Conservation (phyloP, 1,140 invertebrate genomes). For the Colletes gigas region DNA sequence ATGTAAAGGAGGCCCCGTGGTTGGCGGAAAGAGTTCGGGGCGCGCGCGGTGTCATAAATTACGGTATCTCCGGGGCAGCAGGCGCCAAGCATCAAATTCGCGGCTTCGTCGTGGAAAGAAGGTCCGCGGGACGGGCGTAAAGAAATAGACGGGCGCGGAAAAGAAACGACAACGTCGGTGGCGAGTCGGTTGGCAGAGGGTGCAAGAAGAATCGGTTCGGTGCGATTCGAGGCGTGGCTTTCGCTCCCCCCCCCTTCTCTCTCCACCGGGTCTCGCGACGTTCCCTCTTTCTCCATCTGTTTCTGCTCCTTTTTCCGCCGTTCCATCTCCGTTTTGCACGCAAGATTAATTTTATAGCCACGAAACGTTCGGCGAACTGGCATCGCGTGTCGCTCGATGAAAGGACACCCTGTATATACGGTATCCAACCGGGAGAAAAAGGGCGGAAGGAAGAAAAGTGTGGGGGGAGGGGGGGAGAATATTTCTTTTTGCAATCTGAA, state of each 20-base stretch:
- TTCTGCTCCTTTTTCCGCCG: conserved; percentile 31
- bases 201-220: conserved; percentile 34
- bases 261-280: neutral
- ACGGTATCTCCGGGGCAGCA: conserved; percentile 55
- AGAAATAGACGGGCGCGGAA: neutral
- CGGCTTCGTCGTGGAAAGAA: conserved; percentile 39
- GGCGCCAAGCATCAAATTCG: conserved; percentile 57
- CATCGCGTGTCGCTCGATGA: conserved; percentile 53
- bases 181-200: neutral
- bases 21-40: conserved; percentile 16
- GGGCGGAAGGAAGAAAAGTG: conserved; percentile 37
- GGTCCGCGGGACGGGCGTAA: conserved; percentile 18
- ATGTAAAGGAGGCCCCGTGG: neutral
- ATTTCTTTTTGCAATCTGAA: conserved; percentile 51
- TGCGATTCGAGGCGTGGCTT: conserved; percentile 38
- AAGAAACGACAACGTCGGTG: conserved; percentile 10
- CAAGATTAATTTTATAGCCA: conserved; percentile 67
- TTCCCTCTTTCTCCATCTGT: conserved; percentile 21
- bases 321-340: conserved; percentile 60
- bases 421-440: conserved; percentile 31
- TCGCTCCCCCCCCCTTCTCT: conserved; percentile 2
- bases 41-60: conserved; percentile 44
- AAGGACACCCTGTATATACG: conserved; percentile 41
- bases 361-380: conserved; percentile 41
- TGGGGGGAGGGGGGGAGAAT: neutral